Base-by-base conservation (phyloP, 2,113 vertebrate species). In the Pedionomus torquatus region DNA sequence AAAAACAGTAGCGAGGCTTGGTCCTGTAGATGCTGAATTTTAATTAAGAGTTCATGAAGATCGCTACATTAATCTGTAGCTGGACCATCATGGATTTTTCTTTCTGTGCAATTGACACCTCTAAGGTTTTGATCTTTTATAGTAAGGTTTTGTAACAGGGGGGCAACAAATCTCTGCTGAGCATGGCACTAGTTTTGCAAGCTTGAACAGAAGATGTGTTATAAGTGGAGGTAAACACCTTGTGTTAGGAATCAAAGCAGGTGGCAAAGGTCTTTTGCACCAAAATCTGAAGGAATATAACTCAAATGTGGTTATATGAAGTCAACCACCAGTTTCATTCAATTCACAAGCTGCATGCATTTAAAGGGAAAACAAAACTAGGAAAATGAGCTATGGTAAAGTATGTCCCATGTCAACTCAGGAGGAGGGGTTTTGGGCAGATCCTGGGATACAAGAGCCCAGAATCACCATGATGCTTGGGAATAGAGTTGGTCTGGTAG, bases 1-100 rank as follows among this genome's bases (percentile, higher is more conserved):
- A 96, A 97, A 95, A 95, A 80, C 20, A 76, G 89, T 90, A 83
- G 55, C 86, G 79, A 93, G 52, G 39, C 65, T 95, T 74, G 51
- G 82, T 94, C 49, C 58, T 88, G 92, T 87, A 90, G 88, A 77
- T 17, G 0, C 68, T 93, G 92, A 87, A 94, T 96, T 96, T 94
- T 91, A 95, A 78, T 95, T 90, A 89, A 61, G 61, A 77, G 82
- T 68, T 94, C 64, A 60, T 85, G 80, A 80, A 82, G 93, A 96
- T 82, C 82, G 82, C 65, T 84, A 49, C 54, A 89, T 95, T 90
- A 92, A 80, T 85, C 75, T 87, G 68, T 93, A 88, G 61, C 71
- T 93, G 87, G 74, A 91, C 86, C 30, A n/a, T 76, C 49, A 60
- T 3, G 30, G 33, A 37, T 58, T 55, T 71, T 87, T 23, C 64